Percentiles rank a stretch among this genome's conserved stretches.
These are phyloP conservation scores for Clitarchus hookeri DNA, from an alignment of 2,888 invertebrate species.

Conservation along the genomic window DNA sequence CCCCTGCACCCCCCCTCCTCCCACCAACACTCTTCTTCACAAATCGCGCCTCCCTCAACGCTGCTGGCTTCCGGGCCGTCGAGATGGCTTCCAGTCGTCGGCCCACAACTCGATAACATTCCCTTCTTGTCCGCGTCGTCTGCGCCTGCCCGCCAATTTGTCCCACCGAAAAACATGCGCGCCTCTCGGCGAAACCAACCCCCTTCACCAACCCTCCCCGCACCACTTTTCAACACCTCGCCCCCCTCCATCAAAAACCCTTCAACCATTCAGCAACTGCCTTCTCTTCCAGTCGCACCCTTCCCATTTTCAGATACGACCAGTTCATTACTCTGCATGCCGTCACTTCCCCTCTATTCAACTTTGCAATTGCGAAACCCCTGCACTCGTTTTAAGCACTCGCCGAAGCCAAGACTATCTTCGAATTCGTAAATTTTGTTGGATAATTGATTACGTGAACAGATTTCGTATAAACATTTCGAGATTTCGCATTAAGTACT, in stretches of 20 bases:
- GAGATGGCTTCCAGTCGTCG: background rate
- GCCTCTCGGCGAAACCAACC: background rate
- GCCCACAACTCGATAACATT: slow-evolving; percentile 14
- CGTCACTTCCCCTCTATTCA: background rate
- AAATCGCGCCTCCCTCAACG: background rate
- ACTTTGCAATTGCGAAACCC: background rate
- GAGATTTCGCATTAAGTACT: no score
- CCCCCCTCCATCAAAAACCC: background rate
- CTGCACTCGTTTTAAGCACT: background rate
- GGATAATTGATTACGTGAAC: no score
- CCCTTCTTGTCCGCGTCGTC: background rate
- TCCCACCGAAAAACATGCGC: background rate
- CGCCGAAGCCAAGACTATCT: no score
- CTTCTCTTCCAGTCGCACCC: background rate
- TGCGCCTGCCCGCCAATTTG: background rate
- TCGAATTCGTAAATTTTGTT: no score
- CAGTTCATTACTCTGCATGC: background rate
- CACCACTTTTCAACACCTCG: background rate
- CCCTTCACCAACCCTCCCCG: no score
- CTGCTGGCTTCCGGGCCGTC: slow-evolving; percentile 1
- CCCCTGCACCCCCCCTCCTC: background rate
- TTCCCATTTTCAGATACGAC: background rate
- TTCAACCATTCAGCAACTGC: background rate
- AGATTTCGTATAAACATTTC: no score
- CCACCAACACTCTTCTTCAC: background rate